Conservation (phyloP, 2,113 vertebrate species). For the Hemibagrus wyckioides region DNA sequence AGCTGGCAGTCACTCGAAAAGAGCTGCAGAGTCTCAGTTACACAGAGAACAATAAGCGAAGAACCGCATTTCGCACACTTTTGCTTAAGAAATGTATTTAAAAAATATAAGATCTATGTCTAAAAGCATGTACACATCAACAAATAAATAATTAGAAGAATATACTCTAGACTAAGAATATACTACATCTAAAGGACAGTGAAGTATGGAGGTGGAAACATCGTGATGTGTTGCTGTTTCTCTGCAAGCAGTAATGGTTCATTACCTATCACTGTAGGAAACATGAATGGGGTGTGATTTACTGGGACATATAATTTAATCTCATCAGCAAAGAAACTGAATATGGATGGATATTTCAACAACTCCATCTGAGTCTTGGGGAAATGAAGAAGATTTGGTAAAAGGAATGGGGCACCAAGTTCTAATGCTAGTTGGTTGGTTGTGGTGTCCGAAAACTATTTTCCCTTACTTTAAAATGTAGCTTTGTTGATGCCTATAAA, state of each 20-base stretch:
- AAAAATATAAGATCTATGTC: background rate
- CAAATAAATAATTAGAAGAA: background rate
- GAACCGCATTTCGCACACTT: too few species aligned
- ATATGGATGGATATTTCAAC: background rate
- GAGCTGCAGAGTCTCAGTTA: background rate
- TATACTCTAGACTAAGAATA: background rate
- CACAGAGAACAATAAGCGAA: background rate
- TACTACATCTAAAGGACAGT: background rate
- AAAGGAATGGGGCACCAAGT: too few species aligned
- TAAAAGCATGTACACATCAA: background rate
- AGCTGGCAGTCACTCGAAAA: background rate
- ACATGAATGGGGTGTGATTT: background rate
- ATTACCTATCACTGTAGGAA: background rate
- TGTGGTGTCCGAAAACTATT: background rate
- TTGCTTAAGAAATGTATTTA: too few species aligned
- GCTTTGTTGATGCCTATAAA: background rate
- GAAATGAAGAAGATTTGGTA: too few species aligned
- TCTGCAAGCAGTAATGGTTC: background rate
- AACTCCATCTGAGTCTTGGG: too few species aligned
- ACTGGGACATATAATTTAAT: background rate
- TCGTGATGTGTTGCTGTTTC: background rate
- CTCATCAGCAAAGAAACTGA: background rate
- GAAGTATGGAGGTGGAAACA: background rate
- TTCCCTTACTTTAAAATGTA: background rate
- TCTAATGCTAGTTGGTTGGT: background rate